Evolutionary conservation across 2,888 invertebrate species (phyloP).

Genomic region (Caenorhabditis macrosperma): DNA sequence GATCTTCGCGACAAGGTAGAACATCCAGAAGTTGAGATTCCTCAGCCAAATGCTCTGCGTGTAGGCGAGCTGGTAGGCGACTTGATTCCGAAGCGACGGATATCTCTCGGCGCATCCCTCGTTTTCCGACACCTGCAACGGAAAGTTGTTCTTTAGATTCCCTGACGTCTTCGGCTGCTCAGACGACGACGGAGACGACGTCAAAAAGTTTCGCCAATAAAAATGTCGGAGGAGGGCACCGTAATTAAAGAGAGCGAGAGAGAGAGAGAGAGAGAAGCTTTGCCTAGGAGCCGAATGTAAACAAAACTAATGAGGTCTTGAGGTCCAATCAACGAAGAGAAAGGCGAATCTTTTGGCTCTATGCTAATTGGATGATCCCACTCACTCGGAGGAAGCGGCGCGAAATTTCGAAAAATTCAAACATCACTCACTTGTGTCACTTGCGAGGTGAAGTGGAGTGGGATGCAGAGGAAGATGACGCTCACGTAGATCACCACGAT

Average conservation of each 20-base stretch:
- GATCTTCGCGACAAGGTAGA: constrained; percentile 67
- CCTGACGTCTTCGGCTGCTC: constrained; percentile 23
- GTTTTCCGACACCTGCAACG: constrained; percentile 66
- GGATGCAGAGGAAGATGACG: constrained; percentile 72
- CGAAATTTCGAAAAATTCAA: background rate
- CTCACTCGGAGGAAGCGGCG: too few species aligned
- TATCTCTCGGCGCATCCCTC: constrained; percentile 68
- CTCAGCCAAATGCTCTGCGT: constrained; percentile 61
- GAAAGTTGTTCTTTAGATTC: constrained; percentile 23
- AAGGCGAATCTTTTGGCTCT: constrained; percentile 1
- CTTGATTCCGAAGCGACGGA: constrained; percentile 60
- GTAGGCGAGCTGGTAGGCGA: constrained; percentile 71
- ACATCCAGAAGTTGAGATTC: constrained; percentile 75
- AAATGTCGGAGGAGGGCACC: background rate
- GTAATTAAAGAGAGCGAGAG: constrained; percentile 26
- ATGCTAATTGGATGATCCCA: constrained; percentile 24
- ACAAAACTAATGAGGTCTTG: constrained; percentile 51
- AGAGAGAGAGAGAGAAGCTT: background rate
- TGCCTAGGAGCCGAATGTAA: too few species aligned
- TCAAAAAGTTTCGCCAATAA: constrained; percentile 26
- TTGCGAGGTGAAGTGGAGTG: constrained; percentile 75
- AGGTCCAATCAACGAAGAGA: constrained; percentile 44
- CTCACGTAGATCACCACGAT: constrained; percentile 71
- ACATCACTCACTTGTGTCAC: constrained; percentile 61
- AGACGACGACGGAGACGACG: too few species aligned